Percentiles rank a stretch among this genome's conserved stretches.
phyloP scores from a whole-genome alignment of 2,888 invertebrate species.

The Listrodromus nycthemerus region DNA sequence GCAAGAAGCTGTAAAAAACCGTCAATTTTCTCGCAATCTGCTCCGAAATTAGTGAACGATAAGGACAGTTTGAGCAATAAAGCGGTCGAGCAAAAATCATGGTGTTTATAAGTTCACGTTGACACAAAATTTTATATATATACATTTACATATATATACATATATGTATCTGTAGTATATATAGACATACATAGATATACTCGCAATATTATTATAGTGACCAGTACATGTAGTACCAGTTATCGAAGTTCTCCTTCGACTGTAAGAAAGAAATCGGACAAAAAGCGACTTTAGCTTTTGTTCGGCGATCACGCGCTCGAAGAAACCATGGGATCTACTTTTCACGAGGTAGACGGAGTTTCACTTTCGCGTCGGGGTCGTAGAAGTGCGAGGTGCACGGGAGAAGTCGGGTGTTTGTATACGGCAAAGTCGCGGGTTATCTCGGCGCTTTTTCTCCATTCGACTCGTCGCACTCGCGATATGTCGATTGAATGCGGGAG shows the following conservation, averaged over 20 bases:
- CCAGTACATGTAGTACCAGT: constrained; percentile 3
- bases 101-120: background rate
- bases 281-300: constrained; percentile 25
- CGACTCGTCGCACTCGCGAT: constrained; percentile 21
- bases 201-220: constrained; percentile 5
- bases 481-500: constrained; percentile 48
- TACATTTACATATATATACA: background rate
- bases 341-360: constrained; percentile 48
- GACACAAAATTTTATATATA: background rate
- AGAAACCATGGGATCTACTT: constrained; percentile 34
- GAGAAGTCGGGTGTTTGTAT: background rate
- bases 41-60: background rate
- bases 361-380: constrained; percentile 14
- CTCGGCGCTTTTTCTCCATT: constrained; percentile 17
- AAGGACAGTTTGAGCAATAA: constrained; percentile 27
- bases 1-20: too few relatives aligned
- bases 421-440: constrained; percentile 19
- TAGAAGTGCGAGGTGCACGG: background rate
- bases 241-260: constrained; percentile 10
- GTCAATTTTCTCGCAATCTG: too few relatives aligned
- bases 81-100: constrained; percentile 6
- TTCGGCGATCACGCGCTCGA: constrained; percentile 18
- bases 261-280: background rate
- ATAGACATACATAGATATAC: background rate
- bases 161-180: background rate